Evolutionary conservation across 2,797 vertebrate genomes (phyloP), one percentile per base, ranked within the genome.

Genomic region (Channallabes apus): DNA sequence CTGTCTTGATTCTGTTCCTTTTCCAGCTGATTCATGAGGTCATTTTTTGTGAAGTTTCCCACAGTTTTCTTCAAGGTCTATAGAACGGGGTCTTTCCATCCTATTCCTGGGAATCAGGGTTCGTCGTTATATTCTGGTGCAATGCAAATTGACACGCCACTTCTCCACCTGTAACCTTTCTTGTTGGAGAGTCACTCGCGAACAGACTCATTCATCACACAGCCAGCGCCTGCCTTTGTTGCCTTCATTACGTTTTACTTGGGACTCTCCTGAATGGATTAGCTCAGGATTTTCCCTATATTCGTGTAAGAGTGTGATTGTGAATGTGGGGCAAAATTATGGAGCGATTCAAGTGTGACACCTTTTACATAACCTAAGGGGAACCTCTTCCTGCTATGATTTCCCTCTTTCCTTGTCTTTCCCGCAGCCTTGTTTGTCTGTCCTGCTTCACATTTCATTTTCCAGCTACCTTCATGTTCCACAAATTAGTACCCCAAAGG

Each of bases 161-260:
- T 22, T 38, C 59, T 78, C 76, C 82, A 82, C 46, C 78, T 72
- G 56, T 85, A 32, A 64, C 38, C 87, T 62, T 87, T 89, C 80
- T 89, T 89, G 87, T 93, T 90, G 91, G 89, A 89, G 91, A 89
- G 90, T 90, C 88, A 89, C 94, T 93, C 91, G 91, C 93, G 92
- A 94, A 91, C 61, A 84, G 90, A 86, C 91, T 93, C 90, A 92
- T 95, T 95, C 93, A 93, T 94, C 93, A 94, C 87, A 84, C 86
- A 22, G 27, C 80, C 56, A 77, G 82, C 69, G 82, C 68, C 88
- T 83, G 86, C 80, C 46, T 59, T 83, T 38, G 84, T 41, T 38
- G 29, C 24, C 51, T 22, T 58, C 29, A 38, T 67, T 73, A 80
- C 2, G 59, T n/a, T 29, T 38, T 27, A 3, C 64, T 61, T 87